These are phyloP conservation scores for Vireo altiloquus DNA, from an alignment of 2,113 vertebrate species.

Conservation along the genomic window DNA sequence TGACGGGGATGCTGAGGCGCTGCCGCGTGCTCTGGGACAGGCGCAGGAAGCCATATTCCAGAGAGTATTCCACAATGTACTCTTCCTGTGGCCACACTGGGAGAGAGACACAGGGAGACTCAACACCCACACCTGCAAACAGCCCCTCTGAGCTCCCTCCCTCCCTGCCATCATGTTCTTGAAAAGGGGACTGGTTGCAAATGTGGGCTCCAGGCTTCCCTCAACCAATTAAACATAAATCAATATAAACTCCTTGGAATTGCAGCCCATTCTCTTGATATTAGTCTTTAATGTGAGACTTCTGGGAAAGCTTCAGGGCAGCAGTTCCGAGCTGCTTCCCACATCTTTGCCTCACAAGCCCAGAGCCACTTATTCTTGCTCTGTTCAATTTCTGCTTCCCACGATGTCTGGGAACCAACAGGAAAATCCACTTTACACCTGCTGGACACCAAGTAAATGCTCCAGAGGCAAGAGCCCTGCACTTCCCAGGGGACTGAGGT, in stretches of 20 bases:
- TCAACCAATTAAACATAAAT: background rate
- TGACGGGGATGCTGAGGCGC: conserved; percentile 94
- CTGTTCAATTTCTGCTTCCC: background rate
- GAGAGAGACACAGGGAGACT: background rate
- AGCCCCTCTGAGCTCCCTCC: background rate
- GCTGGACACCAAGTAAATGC: background rate
- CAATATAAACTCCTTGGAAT: background rate
- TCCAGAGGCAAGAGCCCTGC: background rate
- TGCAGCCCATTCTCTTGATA: background rate
- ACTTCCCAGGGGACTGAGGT: background rate
- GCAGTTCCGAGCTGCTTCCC: background rate
- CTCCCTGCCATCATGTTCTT: background rate
- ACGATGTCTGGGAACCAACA: background rate
- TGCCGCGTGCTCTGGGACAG: conserved; percentile 92
- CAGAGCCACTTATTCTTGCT: background rate
- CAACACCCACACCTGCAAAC: background rate
- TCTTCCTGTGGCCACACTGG: conserved; percentile 95
- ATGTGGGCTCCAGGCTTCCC: background rate
- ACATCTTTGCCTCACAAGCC: background rate
- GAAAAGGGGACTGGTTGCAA: background rate
- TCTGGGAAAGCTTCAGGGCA: background rate
- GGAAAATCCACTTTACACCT: background rate
- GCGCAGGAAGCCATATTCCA: conserved; percentile 96
- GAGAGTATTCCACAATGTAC: conserved; percentile 95
- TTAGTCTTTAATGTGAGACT: background rate